phyloP scores from a whole-genome alignment of 2,888 invertebrate species.

The Physocephala rufipes region DNA sequence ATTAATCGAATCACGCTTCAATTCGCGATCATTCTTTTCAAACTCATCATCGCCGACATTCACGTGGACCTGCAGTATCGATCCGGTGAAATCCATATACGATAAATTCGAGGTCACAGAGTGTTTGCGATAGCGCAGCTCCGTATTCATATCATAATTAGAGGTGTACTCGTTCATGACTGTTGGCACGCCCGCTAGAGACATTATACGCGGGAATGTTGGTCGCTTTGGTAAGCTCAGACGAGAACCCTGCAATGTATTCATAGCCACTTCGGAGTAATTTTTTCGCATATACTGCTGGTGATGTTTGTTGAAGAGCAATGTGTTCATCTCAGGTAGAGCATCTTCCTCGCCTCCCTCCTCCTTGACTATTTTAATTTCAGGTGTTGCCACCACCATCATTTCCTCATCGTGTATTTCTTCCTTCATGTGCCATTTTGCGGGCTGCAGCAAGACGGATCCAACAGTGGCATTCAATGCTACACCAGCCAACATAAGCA shows the following conservation, averaged over 20 bases:
- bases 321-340: slow-evolving; percentile 63
- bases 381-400: slow-evolving; percentile 58
- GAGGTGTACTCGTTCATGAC: slow-evolving; percentile 61
- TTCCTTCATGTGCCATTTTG: slow-evolving; percentile 75
- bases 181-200: slow-evolving; percentile 60
- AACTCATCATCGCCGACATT: slow-evolving; percentile 67
- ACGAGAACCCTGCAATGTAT: slow-evolving; percentile 60
- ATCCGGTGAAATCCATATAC: slow-evolving; percentile 79
- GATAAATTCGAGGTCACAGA: slow-evolving; percentile 78
- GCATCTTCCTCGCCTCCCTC: slow-evolving; percentile 70
- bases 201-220: slow-evolving; percentile 66
- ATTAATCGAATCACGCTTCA: slow-evolving; percentile 60
- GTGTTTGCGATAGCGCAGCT: slow-evolving; percentile 70
- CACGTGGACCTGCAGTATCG: slow-evolving; percentile 75
- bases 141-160: slow-evolving; percentile 65
- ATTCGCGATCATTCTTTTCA: slow-evolving; percentile 63
- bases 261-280: slow-evolving; percentile 65
- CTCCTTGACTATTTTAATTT: slow-evolving; percentile 76
- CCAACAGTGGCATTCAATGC: slow-evolving; percentile 76
- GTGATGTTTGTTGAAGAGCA: slow-evolving; percentile 61
- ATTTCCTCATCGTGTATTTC: slow-evolving; percentile 63
- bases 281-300: slow-evolving; percentile 62
- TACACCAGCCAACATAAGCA: slow-evolving; percentile 74
- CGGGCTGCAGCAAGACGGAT: slow-evolving; percentile 75
- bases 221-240: slow-evolving; percentile 63